Percentiles rank a stretch among this genome's conserved stretches.
Evolutionary conservation across 2,888 invertebrate genomes (phyloP).

Genomic region (Drosophila suboccidentalis): DNA sequence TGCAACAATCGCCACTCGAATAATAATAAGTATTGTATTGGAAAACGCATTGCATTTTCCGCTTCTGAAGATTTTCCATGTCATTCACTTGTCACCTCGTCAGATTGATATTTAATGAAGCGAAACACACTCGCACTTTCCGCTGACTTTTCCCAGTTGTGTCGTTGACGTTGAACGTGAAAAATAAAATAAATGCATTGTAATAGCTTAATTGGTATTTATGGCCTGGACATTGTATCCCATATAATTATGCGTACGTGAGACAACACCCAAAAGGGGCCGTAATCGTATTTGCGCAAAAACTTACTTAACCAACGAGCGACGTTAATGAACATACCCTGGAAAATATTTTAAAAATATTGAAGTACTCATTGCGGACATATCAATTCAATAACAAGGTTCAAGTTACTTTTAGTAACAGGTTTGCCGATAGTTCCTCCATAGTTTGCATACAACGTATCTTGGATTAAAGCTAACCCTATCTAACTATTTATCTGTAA

Average conservation of each 20-base stretch:
- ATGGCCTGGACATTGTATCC: constrained; percentile 42
- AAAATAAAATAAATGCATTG: constrained; percentile 45
- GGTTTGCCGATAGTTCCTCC: no score
- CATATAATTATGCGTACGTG: constrained; percentile 57
- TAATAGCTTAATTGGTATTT: constrained; percentile 78
- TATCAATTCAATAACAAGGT: no score
- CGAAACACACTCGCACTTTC: constrained; percentile 40
- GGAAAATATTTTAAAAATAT: background rate
- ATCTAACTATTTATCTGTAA: no score
- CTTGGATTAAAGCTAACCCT: no score
- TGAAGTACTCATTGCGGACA: background rate
- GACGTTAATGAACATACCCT: constrained; percentile 12
- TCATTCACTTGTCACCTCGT: constrained; percentile 58
- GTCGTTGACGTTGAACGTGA: constrained; percentile 51
- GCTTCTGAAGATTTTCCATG: constrained; percentile 59
- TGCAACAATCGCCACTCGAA: constrained; percentile 29
- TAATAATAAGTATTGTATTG: constrained; percentile 21
- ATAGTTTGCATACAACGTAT: no score
- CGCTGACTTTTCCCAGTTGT: constrained; percentile 39
- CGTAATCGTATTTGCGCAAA: constrained; percentile 38
- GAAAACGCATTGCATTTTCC: constrained; percentile 38
- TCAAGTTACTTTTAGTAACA: no score
- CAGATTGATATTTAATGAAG: constrained; percentile 41
- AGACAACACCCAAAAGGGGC: constrained; percentile 21
- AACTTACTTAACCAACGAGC: constrained; percentile 23